Base-by-base conservation (phyloP, 2,888 invertebrate species). In the Peribatodes rhomboidaria region DNA sequence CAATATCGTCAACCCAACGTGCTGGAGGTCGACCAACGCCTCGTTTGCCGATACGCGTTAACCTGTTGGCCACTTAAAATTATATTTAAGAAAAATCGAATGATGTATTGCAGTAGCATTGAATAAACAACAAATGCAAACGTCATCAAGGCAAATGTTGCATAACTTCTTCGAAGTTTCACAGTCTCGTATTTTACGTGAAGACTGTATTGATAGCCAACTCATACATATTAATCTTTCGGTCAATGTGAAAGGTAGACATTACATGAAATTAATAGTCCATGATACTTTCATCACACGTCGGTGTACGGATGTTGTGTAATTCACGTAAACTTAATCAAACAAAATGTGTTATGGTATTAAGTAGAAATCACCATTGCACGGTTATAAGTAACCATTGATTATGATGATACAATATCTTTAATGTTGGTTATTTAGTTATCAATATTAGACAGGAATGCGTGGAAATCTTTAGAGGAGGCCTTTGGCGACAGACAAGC, bases 241-340 rank as follows among this genome's bases (percentile, higher is more conserved):
- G 14, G 11, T 31, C 20, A 54, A 49, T 35, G 54, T 54, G 59
- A 54, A 53, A 63, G 53, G 47, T 57, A n/a, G 20, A 1, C 55
- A 64, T 64, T 56, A 35, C 41, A 22, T 11, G 46, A 60, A 46
- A 46, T 65, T 65, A 65, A 65, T 60, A 46, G 14, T 18, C 65
- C 65, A 49, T 65, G 41, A 35, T 16, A 56, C 65, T 65, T 65
- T 65, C 65, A 65, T 60, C 31, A 37, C 18, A 50, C 59, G 22
- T 56, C 33, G 10, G 20, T 56, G n/a, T 11, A 47, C 41, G 49
- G 20, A 11, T 14, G 27, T 59, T 64, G 44, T 39, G 39, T 56
- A 50, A 59, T 20, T n/a, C 31, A 44, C 42, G 49, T 42, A 18
- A 44, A 13, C 41, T 41, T 18, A n/a, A 37, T 33, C 8, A 4